These are phyloP conservation scores for Catalaphyllia jardinei DNA, from an alignment of 64 coral and sea anemone species.

Conservation along the genomic window DNA sequence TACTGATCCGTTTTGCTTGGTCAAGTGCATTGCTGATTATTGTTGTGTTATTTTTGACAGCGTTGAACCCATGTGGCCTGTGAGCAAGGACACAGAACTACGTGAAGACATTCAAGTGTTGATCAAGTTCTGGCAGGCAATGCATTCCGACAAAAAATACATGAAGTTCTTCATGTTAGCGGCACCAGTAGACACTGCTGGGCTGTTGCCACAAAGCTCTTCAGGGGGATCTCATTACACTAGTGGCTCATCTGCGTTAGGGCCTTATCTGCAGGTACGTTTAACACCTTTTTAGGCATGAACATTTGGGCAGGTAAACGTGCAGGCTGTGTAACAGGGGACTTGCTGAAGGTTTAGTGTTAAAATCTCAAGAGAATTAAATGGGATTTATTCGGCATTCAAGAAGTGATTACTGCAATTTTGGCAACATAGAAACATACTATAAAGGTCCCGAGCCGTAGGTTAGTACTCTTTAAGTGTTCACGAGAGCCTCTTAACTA, in stretches of 20 bases:
- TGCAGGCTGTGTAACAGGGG: no score
- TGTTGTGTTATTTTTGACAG: conserved; percentile 6
- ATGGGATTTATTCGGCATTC: no score
- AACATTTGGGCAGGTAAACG: no score
- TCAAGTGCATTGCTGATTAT: neutral
- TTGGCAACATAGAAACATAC: no score
- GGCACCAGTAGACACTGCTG: conserved; percentile 35
- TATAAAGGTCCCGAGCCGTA: no score
- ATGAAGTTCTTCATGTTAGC: conserved; percentile 88
- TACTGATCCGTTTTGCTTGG: neutral
- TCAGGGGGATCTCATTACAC: conserved; percentile 41
- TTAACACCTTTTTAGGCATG: neutral
- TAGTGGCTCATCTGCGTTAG: conserved; percentile 43
- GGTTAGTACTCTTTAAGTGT: no score
- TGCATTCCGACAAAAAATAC: conserved; percentile 95
- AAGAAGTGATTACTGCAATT: no score
- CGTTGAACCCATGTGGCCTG: conserved; percentile 82
- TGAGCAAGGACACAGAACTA: conserved; percentile 70
- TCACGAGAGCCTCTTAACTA: no score
- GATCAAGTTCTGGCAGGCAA: conserved; percentile 99
- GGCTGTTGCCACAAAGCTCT: conserved; percentile 36
- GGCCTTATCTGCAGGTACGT: conserved; percentile 4
- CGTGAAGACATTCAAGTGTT: conserved; percentile 85
- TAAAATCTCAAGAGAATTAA: no score
- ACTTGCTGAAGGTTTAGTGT: no score